Conservation (phyloP, 2,888 invertebrate species). For the Tetropium fuscum region DNA sequence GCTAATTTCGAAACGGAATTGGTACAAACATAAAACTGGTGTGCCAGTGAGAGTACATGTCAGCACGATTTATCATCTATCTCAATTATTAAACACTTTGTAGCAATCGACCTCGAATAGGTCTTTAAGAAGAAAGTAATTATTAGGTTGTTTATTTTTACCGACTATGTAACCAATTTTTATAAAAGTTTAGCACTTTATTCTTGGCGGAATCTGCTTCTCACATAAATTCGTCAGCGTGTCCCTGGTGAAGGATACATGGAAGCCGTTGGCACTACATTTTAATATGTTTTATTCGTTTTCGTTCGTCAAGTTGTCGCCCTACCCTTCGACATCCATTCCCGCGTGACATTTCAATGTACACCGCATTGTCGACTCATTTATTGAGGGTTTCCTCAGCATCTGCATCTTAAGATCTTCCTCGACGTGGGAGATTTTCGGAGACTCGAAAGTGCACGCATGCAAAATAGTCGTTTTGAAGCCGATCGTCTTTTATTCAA, state of each 20-base stretch:
- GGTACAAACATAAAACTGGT: conserved; percentile 22
- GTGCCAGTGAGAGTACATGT: too few relatives aligned
- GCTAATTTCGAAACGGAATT: conserved; percentile 5
- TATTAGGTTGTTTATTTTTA: too few relatives aligned
- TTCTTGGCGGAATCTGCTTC: conserved; percentile 40
- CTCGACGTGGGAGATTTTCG: conserved; percentile 61
- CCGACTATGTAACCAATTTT: too few relatives aligned
- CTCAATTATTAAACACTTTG: too few relatives aligned
- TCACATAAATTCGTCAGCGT: conserved; percentile 50
- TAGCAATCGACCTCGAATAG: too few relatives aligned
- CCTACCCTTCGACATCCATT: conserved; percentile 43
- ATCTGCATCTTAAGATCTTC: conserved; percentile 58
- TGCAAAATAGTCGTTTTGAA: conserved; percentile 55
- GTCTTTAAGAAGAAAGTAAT: too few relatives aligned
- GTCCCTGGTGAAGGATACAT: conserved; percentile 45
- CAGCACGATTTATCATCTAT: too few relatives aligned
- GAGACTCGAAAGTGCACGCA: conserved; percentile 53
- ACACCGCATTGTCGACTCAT: conserved; percentile 41
- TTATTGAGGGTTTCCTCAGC: conserved; percentile 43
- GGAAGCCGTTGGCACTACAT: conserved; percentile 50
- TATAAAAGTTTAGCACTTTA: conserved; percentile 23
- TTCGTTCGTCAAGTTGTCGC: conserved; percentile 59
- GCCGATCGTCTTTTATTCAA: conserved; percentile 61
- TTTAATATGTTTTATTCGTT: conserved; percentile 49
- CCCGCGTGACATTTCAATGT: conserved; percentile 55